phyloP scores from a whole-genome alignment of 2,797 vertebrate genomes.

The Sorex maritimensis region DNA sequence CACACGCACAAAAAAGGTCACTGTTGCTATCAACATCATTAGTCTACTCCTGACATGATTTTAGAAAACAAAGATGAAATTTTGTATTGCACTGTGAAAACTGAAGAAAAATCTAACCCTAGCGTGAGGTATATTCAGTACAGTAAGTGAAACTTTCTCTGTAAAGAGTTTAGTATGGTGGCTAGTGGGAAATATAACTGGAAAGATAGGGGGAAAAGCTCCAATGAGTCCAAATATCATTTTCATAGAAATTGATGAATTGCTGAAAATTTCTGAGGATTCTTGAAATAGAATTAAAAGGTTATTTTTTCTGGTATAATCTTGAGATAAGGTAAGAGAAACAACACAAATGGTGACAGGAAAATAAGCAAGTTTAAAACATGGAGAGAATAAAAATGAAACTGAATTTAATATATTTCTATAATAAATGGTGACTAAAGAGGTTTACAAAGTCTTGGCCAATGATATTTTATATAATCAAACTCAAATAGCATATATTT shows the following conservation, averaged over 20 bases:
- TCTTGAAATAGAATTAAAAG: not conserved
- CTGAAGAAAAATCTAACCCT: not conserved
- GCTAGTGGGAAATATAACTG: not conserved
- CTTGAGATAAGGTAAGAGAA: not conserved
- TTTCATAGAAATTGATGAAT: not conserved
- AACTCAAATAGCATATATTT: slow-evolving; percentile 85
- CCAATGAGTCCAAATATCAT: not conserved
- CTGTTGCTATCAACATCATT: not conserved
- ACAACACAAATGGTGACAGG: not conserved
- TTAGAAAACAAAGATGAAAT: not conserved
- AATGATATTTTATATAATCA: slow-evolving; percentile 82
- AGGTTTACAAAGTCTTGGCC: slow-evolving; percentile 68
- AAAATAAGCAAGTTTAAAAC: not conserved
- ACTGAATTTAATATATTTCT: slow-evolving; percentile 14
- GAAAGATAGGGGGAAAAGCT: not conserved
- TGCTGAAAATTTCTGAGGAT: slow-evolving; percentile 4
- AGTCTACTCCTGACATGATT: not conserved
- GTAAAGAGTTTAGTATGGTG: not conserved
- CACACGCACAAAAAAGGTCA: no score
- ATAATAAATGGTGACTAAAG: slow-evolving; percentile 67
- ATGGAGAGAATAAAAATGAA: slow-evolving; percentile 3
- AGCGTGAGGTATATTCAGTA: not conserved
- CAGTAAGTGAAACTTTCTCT: slow-evolving; percentile 14
- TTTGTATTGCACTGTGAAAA: not conserved
- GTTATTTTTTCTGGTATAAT: slow-evolving; percentile 21